Conservation (phyloP, 2,888 invertebrate genomes). For the Tromatobia lineatoria region DNA sequence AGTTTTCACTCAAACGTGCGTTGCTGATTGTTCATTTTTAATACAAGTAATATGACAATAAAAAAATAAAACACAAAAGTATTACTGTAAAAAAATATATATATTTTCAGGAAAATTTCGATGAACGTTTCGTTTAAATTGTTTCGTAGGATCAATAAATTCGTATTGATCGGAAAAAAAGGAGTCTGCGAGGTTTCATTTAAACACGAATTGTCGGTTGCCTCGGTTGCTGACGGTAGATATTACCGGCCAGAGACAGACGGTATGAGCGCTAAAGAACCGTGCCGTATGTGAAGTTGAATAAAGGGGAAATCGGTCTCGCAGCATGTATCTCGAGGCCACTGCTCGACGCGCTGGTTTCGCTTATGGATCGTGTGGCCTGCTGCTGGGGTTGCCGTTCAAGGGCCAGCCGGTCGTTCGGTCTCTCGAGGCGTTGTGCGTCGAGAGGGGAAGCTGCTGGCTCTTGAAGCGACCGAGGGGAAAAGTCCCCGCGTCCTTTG, state of each 20-base stretch:
- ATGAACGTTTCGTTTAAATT: too few relatives aligned
- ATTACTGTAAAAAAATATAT: too few relatives aligned
- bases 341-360: constrained; percentile 26
- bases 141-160: too few relatives aligned
- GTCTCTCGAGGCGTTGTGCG: constrained; percentile 5
- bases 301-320: constrained; percentile 27
- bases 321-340: constrained; percentile 32
- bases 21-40: too few relatives aligned
- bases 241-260: constrained; percentile 10
- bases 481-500: constrained; percentile 35
- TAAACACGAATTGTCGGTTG: neutral
- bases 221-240: neutral
- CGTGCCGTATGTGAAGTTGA: neutral
- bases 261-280: constrained; percentile 3
- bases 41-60: too few relatives aligned
- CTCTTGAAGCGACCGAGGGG: constrained; percentile 31
- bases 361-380: constrained; percentile 41
- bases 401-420: constrained; percentile 33
- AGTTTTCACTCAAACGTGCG: too few relatives aligned
- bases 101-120: too few relatives aligned
- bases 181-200: neutral
- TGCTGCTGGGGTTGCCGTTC: constrained; percentile 42
- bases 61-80: too few relatives aligned
- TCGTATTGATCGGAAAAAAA: too few relatives aligned
- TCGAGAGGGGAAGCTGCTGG: neutral